These are phyloP conservation scores for Apodemia zela DNA, from an alignment of 2,888 invertebrate species.

Conservation along the genomic window DNA sequence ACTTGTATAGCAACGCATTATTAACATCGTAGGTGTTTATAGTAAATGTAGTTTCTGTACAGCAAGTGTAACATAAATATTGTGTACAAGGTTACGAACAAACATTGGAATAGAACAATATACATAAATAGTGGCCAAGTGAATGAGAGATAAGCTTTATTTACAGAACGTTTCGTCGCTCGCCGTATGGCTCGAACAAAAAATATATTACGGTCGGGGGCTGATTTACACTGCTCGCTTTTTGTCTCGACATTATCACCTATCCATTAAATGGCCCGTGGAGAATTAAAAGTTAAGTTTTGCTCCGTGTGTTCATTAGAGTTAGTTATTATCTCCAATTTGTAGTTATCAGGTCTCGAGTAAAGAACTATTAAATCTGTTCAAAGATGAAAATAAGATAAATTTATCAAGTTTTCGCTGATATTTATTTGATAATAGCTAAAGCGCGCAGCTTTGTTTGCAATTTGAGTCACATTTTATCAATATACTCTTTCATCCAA, in stretches of 20 bases:
- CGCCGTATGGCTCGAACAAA: background rate
- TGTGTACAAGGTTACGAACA: too few species aligned
- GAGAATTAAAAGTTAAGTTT: conserved; percentile 1
- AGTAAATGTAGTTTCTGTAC: too few species aligned
- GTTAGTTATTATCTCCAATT: conserved; percentile 1
- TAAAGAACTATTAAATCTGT: background rate
- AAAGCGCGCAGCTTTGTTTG: too few species aligned
- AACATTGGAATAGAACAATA: background rate
- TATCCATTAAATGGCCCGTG: background rate
- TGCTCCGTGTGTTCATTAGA: background rate
- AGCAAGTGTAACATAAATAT: too few species aligned
- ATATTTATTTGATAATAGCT: background rate
- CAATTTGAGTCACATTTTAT: too few species aligned
- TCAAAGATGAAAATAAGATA: background rate
- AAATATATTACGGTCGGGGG: conserved; percentile 2
- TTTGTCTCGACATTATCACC: conserved; percentile 3
- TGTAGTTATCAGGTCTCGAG: background rate
- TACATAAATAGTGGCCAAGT: background rate
- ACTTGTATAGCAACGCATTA: too few species aligned
- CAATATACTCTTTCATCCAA: too few species aligned
- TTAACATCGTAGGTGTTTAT: too few species aligned
- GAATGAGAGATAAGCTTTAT: background rate
- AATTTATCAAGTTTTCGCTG: background rate
- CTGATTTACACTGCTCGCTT: conserved; percentile 2
- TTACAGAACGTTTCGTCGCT: background rate